phyloP scores from a whole-genome alignment of 2,797 vertebrate genomes.

The Phylloscopus collybita region DNA sequence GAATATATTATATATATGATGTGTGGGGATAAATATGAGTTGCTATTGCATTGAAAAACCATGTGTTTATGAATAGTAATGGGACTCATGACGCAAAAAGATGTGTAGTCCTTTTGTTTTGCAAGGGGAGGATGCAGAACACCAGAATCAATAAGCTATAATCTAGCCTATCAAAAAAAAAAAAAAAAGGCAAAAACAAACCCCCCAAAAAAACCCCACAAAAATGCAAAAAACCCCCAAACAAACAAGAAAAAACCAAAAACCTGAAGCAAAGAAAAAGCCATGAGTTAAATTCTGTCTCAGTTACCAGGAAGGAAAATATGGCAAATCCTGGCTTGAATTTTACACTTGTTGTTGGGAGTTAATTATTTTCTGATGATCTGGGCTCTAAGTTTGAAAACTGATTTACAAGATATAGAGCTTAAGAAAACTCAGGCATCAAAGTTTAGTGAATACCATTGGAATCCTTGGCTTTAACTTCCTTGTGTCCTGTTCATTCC shows the following conservation, averaged over 20 bases:
- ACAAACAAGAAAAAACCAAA: not conserved
- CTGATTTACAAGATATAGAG: not conserved
- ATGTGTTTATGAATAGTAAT: not conserved
- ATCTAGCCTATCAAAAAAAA: not conserved
- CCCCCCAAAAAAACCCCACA: too few relatives aligned
- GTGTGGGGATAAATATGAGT: not conserved
- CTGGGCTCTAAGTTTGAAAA: not conserved
- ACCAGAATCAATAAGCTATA: not conserved
- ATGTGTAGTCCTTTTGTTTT: not conserved
- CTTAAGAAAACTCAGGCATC: not conserved
- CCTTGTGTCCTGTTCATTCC: not conserved
- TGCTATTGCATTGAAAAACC: not conserved
- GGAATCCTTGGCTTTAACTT: not conserved
- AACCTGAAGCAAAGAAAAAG: not conserved
- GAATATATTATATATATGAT: not conserved
- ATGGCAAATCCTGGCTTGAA: not conserved
- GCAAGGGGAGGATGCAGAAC: not conserved
- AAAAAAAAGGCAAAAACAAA: not conserved
- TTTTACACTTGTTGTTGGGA: not conserved
- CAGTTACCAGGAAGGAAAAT: not conserved
- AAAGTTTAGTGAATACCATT: not conserved
- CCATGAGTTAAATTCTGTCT: not conserved
- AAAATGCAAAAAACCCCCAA: not conserved
- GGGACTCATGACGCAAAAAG: not conserved
- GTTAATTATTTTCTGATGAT: not conserved